These are phyloP conservation scores for Onychomys arenicola DNA, from an alignment of 2,797 vertebrate species.

Conservation along the genomic window DNA sequence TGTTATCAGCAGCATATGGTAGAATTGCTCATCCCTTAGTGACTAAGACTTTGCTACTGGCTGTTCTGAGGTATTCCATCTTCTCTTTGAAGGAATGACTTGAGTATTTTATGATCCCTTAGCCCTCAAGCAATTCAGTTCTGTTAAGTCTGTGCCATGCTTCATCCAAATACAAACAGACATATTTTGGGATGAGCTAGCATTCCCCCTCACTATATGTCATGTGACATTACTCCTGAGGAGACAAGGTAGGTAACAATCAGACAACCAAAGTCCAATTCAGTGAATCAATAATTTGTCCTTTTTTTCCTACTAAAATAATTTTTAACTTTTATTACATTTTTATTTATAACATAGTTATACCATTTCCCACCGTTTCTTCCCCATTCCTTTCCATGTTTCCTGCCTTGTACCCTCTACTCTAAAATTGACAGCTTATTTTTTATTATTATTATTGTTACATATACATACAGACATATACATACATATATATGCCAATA, in stretches of 20 bases:
- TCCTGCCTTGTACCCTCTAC: too few species aligned
- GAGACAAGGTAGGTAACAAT: background rate
- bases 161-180: background rate
- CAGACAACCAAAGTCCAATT: background rate
- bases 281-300: background rate
- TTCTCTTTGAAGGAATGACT: background rate
- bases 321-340: background rate
- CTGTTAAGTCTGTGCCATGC: background rate
- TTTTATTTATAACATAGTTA: background rate
- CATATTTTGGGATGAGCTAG: background rate
- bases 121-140: background rate
- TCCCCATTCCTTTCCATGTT: too few species aligned
- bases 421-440: background rate
- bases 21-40: constrained; percentile 31
- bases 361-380: background rate
- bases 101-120: constrained; percentile 18
- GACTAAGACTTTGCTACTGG: constrained; percentile 7
- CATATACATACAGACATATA: background rate
- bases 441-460: background rate
- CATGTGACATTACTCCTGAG: background rate
- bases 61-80: background rate
- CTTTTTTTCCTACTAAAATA: background rate
- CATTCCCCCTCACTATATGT: background rate
- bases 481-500: background rate
- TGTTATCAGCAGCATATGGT: background rate